Evolutionary conservation across 23 tunicate genomes (phyloP).

Genomic region (Halocynthia aurantium): DNA sequence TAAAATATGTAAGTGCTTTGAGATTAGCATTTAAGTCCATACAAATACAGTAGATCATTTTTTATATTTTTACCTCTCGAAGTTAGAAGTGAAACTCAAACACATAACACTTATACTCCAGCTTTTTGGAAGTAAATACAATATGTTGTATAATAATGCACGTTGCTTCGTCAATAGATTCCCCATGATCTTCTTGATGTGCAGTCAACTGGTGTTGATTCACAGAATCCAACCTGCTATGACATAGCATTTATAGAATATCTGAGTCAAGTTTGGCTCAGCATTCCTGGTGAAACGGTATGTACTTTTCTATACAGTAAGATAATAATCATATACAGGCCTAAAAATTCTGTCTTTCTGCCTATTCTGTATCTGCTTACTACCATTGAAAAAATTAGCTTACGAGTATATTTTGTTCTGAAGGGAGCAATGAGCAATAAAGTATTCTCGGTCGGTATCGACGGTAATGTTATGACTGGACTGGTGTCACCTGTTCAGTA

Average conservation of each 20-base stretch:
- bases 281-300: constrained; percentile 34
- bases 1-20: too few species aligned
- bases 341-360: too few species aligned
- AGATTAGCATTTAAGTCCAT: too few species aligned
- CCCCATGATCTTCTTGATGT: constrained; percentile 61
- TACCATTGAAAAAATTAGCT: constrained; percentile 2
- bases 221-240: constrained; percentile 44
- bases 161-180: constrained; percentile 31
- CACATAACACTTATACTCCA: too few species aligned
- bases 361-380: too few species aligned
- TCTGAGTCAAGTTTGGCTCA: constrained; percentile 48
- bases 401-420: not conserved
- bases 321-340: not conserved
- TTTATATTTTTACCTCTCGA: too few species aligned
- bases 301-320: not conserved
- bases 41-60: too few species aligned
- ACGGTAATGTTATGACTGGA: constrained; percentile 8
- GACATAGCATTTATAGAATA: constrained; percentile 67
- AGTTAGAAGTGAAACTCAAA: too few species aligned
- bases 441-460: constrained; percentile 65
- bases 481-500: constrained; percentile 60
- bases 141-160: not conserved
- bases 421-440: constrained; percentile 73
- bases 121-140: too few species aligned
- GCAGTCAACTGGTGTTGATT: constrained; percentile 29